Base-by-base conservation (phyloP, 2,888 invertebrate genomes). In the Steinernema carpocapsae region DNA sequence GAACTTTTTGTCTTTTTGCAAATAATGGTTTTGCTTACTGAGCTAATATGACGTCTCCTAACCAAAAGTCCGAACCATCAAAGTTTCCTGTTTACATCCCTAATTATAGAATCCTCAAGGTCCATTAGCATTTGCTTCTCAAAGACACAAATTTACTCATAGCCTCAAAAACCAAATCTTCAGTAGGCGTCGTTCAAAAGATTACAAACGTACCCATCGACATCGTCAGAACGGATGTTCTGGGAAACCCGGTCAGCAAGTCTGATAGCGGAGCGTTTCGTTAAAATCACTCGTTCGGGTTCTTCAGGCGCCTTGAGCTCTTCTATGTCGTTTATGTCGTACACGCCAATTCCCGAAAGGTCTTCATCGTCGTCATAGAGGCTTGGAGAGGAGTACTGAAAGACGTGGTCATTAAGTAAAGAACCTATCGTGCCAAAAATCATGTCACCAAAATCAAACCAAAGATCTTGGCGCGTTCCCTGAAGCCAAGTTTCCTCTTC, bases 291-390 rank as follows among this genome's bases (percentile, higher is more conserved):
- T 14, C 56, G 3, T 26, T 3, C 24, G 6, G 26, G 56, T 17
- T 56, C 56, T 12, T 56, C 56, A 26, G 56, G 56, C 12, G n/a
- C 19, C 19, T 10, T 51, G 24, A 56, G 22, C n/a, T 56, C 56
- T 26, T 56, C 56, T 12, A 56, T 56, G 56, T 56, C 56, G 56
- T 56, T 56, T 22, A 56, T 19, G 26, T 56, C 56, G 26, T 56
- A 56, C 4, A 56, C 56, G 22, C 56, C 56, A 26, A 56, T 56
- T 22, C 26, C 26, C 22, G 56, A 56, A 14, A 56, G 56, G 26
- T 56, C 26, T 10, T 56, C 56, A 7, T 19, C 56, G 56, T 14
- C 56, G 26, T 56, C 26, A 26, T 56, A 56, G 24, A 56, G 26
- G 26, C 22, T 56, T 19, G 56, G 56, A 14, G 56, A 14, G 22